These are phyloP conservation scores for Stegodyphus mimosarum DNA, from an alignment of 1,140 invertebrate species.

Conservation along the genomic window DNA sequence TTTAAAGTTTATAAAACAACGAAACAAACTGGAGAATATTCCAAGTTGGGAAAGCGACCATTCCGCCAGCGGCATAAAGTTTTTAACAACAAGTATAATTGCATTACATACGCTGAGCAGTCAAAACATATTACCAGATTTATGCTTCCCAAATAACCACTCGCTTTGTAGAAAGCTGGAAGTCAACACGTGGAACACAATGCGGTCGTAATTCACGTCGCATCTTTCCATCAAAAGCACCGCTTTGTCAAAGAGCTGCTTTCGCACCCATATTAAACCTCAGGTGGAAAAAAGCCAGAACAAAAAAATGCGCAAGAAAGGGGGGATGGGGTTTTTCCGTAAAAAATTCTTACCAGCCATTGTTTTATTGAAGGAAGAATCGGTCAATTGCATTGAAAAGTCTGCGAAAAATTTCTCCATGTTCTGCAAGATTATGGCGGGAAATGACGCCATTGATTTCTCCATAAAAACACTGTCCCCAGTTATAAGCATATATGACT, in stretches of 20 bases:
- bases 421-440: slow-evolving; percentile 33
- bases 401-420: neutral
- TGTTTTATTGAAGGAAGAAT: slow-evolving; percentile 3
- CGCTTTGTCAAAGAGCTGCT: slow-evolving; percentile 1
- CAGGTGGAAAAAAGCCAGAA: neutral
- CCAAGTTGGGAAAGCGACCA: neutral
- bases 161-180: neutral
- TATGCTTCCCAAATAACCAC: neutral
- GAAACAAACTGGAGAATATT: neutral
- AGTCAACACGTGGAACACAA: slow-evolving; percentile 2
- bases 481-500: too few relatives aligned
- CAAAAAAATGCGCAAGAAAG: neutral
- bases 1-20: neutral
- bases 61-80: neutral
- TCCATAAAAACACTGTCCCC: neutral
- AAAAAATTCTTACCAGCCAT: neutral
- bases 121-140: neutral
- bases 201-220: slow-evolving; percentile 32
- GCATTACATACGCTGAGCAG: neutral
- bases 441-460: slow-evolving; percentile 42
- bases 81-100: too few relatives aligned
- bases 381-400: slow-evolving; percentile 27
- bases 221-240: slow-evolving; percentile 8
- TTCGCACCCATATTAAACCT: slow-evolving; percentile 6
- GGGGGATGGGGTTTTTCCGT: neutral